A percentile compares a stretch with the other conserved stretches of the same genome.
Conservation (phyloP, 2,797 vertebrate species). For the Peromyscus nudipes region DNA sequence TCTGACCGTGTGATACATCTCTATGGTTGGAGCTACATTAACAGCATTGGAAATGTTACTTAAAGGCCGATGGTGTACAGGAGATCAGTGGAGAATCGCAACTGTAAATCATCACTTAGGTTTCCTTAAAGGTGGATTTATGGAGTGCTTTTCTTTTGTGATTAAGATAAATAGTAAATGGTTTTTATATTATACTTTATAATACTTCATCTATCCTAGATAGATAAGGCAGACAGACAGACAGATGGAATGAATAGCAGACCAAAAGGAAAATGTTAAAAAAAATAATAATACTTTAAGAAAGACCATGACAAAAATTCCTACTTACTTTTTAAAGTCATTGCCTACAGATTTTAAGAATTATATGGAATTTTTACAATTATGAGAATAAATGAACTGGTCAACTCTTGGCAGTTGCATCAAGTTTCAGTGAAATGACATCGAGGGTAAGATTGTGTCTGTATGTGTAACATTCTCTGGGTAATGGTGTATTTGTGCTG, state of each 20-base stretch:
- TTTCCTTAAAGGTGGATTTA: conserved; percentile 49
- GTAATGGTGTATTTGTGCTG: background rate
- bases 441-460: conserved; percentile 64
- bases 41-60: conserved; percentile 27
- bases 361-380: conserved; percentile 70
- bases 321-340: conserved; percentile 48
- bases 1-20: conserved; percentile 62
- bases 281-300: background rate
- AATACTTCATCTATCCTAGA: conserved; percentile 38
- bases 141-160: conserved; percentile 57
- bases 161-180: conserved; percentile 41
- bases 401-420: conserved; percentile 74
- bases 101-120: conserved; percentile 55
- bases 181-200: conserved; percentile 56
- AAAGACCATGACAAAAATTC: conserved; percentile 53
- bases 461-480: conserved; percentile 40
- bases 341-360: conserved; percentile 55
- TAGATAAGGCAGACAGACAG: background rate
- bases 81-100: conserved; percentile 55
- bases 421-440: conserved; percentile 69
- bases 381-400: conserved; percentile 76
- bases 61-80: conserved; percentile 44
- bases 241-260: background rate
- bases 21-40: conserved; percentile 63
- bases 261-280: background rate